Percentiles rank a stretch among this genome's conserved stretches.
These are phyloP conservation scores for Saimiri boliviensis DNA, from an alignment of 2,113 vertebrate genomes.

Conservation along the genomic window DNA sequence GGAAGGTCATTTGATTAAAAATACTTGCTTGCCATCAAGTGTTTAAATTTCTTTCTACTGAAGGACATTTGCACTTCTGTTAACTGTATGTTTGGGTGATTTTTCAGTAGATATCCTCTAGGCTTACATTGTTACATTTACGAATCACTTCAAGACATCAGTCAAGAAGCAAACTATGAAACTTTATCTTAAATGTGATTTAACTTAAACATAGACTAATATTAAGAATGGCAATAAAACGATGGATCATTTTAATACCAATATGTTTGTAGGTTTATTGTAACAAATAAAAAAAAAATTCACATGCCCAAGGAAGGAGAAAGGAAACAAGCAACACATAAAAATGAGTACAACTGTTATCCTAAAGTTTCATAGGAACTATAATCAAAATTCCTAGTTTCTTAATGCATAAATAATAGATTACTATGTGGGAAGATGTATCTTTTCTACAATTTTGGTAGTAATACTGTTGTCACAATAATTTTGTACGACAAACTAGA, in stretches of 20 bases:
- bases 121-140: not conserved
- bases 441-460: not conserved
- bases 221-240: slow-evolving; percentile 53
- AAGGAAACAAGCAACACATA: slow-evolving; percentile 51
- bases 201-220: slow-evolving; percentile 42
- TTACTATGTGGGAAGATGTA: not conserved
- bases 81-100: not conserved
- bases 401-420: slow-evolving; percentile 15
- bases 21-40: not conserved
- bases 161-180: not conserved
- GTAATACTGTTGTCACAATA: not conserved
- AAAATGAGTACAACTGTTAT: slow-evolving; percentile 31
- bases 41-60: not conserved
- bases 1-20: slow-evolving; percentile 67
- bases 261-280: slow-evolving; percentile 59
- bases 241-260: slow-evolving; percentile 3
- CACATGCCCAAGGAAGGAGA: not conserved
- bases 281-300: slow-evolving; percentile 52
- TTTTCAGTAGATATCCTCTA: not conserved
- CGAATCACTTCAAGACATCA: slow-evolving; percentile 32
- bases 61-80: not conserved
- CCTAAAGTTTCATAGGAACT: slow-evolving; percentile 64
- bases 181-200: not conserved
- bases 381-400: slow-evolving; percentile 65
- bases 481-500: not conserved